Conservation (phyloP, 2,797 vertebrate genomes). For the Botia kubotai region DNA sequence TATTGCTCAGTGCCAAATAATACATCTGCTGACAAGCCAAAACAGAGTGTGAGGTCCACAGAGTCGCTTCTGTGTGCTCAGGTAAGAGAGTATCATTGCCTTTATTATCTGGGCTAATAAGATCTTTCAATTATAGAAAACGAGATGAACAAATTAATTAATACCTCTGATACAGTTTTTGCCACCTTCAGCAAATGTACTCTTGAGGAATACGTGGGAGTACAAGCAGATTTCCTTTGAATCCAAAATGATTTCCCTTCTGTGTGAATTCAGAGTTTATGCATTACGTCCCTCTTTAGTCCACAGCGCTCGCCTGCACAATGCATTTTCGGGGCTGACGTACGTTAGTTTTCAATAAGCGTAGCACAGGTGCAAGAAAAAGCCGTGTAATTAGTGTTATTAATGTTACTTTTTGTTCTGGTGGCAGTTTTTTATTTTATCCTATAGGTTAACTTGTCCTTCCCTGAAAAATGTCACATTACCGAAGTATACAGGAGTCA, state of each 20-base stretch:
- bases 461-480: slow-evolving; percentile 79
- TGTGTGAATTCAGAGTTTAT: slow-evolving; percentile 47
- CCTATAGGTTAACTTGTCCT: slow-evolving; percentile 72
- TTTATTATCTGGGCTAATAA: slow-evolving; percentile 83
- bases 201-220: slow-evolving; percentile 65
- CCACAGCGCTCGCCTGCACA: neutral
- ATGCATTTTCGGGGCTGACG: slow-evolving; percentile 5
- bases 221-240: slow-evolving; percentile 71
- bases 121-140: slow-evolving; percentile 81
- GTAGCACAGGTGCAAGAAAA: slow-evolving; percentile 63
- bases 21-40: slow-evolving; percentile 84
- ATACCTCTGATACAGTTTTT: slow-evolving; percentile 80
- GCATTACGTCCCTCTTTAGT: slow-evolving; percentile 60
- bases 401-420: slow-evolving; percentile 58
- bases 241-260: slow-evolving; percentile 48
- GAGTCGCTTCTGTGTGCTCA: slow-evolving; percentile 71
- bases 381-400: slow-evolving; percentile 72
- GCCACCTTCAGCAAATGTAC: slow-evolving; percentile 77
- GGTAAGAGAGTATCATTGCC: slow-evolving; percentile 76
- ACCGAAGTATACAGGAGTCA: slow-evolving; percentile 76
- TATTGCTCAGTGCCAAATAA: slow-evolving; percentile 78
- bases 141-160: slow-evolving; percentile 81
- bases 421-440: slow-evolving; percentile 60
- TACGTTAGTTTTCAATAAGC: slow-evolving; percentile 21
- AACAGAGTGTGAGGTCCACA: slow-evolving; percentile 67